phyloP scores from a whole-genome alignment of 2,888 invertebrate genomes.

The Drosophila quasianomalipes region DNA sequence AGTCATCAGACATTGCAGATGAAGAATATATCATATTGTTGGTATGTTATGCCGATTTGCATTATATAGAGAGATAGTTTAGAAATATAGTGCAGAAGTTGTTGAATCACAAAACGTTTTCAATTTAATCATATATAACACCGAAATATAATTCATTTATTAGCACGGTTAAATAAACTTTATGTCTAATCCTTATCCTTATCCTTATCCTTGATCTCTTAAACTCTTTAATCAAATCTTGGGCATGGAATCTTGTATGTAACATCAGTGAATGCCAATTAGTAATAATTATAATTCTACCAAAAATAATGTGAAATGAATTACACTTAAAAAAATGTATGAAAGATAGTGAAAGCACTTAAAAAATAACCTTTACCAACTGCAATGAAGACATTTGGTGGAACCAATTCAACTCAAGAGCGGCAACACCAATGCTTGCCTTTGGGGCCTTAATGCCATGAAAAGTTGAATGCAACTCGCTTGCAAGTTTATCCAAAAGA shows the following conservation, averaged over 20 bases:
- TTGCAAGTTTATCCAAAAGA: slow-evolving; percentile 55
- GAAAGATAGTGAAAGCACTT: background rate
- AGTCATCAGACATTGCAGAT: background rate
- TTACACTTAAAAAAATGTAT: background rate
- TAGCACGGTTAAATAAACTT: background rate
- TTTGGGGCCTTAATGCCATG: slow-evolving; percentile 32
- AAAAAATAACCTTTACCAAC: background rate
- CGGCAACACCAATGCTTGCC: slow-evolving; percentile 19
- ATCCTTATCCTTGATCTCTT: background rate
- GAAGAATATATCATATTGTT: background rate
- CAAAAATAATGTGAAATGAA: background rate
- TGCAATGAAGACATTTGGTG: slow-evolving; percentile 12
- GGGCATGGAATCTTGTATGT: background rate
- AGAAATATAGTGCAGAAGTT: background rate
- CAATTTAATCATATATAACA: background rate
- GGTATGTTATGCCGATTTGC: background rate
- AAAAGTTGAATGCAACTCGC: slow-evolving; percentile 61
- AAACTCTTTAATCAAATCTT: background rate
- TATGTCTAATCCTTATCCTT: background rate
- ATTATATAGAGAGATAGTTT: background rate
- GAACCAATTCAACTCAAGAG: slow-evolving; percentile 5
- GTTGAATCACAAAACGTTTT: too few species aligned
- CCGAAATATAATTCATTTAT: background rate
- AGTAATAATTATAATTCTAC: background rate
- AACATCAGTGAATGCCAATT: background rate